phyloP scores from a whole-genome alignment of 2,113 vertebrate genomes.

The Gymnobelideus leadbeateri region DNA sequence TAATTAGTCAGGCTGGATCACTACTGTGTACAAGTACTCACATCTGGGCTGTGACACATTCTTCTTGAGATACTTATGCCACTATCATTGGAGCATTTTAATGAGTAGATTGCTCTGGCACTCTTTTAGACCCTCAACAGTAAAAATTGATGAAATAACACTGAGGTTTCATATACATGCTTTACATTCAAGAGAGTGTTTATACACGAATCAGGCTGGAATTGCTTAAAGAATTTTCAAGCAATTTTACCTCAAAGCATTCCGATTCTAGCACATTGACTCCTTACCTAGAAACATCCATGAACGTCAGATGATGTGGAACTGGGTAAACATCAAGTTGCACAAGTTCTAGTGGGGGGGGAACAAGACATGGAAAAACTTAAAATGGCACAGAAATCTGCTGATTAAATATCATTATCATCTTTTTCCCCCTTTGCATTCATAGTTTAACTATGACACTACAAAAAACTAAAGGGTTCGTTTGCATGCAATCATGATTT shows the following conservation, averaged over 20 bases:
- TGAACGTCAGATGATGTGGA: constrained; percentile 91
- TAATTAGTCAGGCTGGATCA: not conserved
- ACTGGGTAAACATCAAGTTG: constrained; percentile 93
- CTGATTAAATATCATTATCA: not conserved
- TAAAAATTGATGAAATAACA: not conserved
- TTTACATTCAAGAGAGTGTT: constrained; percentile 36
- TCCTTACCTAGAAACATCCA: constrained; percentile 97
- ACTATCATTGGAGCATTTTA: constrained; percentile 18
- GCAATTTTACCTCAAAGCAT: not conserved
- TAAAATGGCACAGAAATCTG: constrained; percentile 41
- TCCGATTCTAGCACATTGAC: not conserved
- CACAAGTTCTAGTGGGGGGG: constrained; percentile 88
- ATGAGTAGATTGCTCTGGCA: not conserved
- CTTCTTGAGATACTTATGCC: not conserved
- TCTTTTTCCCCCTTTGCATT: not conserved
- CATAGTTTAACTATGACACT: constrained; percentile 21
- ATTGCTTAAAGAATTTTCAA: constrained; percentile 15
- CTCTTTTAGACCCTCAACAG: constrained; percentile 15
- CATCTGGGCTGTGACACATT: not conserved
- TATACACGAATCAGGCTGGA: not conserved
- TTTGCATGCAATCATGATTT: constrained; percentile 47
- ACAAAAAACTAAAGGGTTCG: constrained; percentile 33
- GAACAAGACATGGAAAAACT: constrained; percentile 60
- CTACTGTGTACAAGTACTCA: not conserved
- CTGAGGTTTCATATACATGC: constrained; percentile 11